A percentile compares a stretch with the other conserved stretches of the same genome.
These are phyloP conservation scores for Sprattus sprattus DNA, from an alignment of 2,113 vertebrate genomes.

Conservation along the genomic window DNA sequence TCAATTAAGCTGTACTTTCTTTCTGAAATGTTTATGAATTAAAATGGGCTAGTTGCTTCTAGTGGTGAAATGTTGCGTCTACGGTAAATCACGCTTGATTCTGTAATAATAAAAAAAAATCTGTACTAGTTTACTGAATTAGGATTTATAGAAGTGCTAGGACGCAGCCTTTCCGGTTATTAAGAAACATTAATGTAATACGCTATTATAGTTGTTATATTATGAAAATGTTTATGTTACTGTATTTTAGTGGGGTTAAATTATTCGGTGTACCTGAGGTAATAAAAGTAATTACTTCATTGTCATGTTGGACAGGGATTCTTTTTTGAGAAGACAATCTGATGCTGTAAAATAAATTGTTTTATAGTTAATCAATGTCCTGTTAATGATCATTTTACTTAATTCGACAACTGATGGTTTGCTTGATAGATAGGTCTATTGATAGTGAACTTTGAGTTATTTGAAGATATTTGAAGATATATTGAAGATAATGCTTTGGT, in stretches of 20 bases:
- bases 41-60: conserved; percentile 76
- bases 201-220: conserved; percentile 66
- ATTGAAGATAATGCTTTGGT: too few relatives aligned
- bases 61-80: conserved; percentile 70
- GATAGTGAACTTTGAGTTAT: too few relatives aligned
- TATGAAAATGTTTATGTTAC: conserved; percentile 65
- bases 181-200: conserved; percentile 62
- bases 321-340: conserved; percentile 3
- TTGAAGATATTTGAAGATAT: too few relatives aligned
- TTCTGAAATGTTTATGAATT: conserved; percentile 64
- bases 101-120: background rate
- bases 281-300: background rate
- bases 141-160: conserved; percentile 76
- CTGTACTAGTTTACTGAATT: conserved; percentile 62
- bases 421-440: too few relatives aligned
- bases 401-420: background rate
- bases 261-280: background rate
- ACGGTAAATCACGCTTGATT: conserved; percentile 58
- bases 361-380: background rate
- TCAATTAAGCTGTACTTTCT: conserved; percentile 64
- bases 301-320: conserved; percentile 9
- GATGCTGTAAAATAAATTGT: background rate
- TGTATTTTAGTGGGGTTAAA: conserved; percentile 59
- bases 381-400: background rate
- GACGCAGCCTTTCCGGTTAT: conserved; percentile 61